Percentiles rank a stretch among this genome's conserved stretches.
phyloP scores from a whole-genome alignment of 2,113 vertebrate genomes.

The Mus pahari region DNA sequence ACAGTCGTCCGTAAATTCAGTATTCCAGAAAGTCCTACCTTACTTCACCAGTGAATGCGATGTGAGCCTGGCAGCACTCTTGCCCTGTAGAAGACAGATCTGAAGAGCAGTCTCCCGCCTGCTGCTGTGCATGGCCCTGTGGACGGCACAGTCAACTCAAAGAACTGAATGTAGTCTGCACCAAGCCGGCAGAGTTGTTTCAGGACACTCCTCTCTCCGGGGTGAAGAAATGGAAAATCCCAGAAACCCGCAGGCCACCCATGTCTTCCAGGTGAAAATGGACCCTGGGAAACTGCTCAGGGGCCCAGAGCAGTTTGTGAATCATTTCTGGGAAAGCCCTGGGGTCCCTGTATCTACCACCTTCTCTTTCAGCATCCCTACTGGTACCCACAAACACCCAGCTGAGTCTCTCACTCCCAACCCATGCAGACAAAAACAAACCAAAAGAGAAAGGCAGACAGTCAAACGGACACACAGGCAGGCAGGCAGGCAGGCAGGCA shows the following conservation, averaged over 20 bases:
- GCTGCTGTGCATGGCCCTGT: constrained; percentile 94
- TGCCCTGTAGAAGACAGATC: background rate
- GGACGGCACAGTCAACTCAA: constrained; percentile 96
- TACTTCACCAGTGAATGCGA: background rate
- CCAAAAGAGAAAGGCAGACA: too few species aligned
- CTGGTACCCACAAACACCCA: background rate
- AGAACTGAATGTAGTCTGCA: constrained; percentile 95
- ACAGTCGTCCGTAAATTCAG: background rate
- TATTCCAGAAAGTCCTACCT: background rate
- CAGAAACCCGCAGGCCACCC: constrained; percentile 95
- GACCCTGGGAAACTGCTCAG: constrained; percentile 95
- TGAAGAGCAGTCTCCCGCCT: constrained; percentile 83
- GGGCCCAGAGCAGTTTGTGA: constrained; percentile 94
- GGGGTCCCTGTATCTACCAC: background rate
- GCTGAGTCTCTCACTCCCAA: background rate
- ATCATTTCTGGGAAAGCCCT: constrained; percentile 88
- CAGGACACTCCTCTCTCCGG: constrained; percentile 95
- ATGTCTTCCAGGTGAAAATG: constrained; percentile 95
- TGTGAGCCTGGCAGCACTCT: background rate
- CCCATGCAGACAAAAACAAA: background rate
- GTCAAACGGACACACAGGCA: too few species aligned
- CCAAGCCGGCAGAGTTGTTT: constrained; percentile 95
- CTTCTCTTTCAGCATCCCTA: background rate
- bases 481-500: too few species aligned
- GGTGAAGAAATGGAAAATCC: constrained; percentile 97